Evolutionary conservation across 1,140 invertebrate genomes (phyloP), one percentile per base, ranked within the genome.

Genomic region (Zaprionus nigranus): DNA sequence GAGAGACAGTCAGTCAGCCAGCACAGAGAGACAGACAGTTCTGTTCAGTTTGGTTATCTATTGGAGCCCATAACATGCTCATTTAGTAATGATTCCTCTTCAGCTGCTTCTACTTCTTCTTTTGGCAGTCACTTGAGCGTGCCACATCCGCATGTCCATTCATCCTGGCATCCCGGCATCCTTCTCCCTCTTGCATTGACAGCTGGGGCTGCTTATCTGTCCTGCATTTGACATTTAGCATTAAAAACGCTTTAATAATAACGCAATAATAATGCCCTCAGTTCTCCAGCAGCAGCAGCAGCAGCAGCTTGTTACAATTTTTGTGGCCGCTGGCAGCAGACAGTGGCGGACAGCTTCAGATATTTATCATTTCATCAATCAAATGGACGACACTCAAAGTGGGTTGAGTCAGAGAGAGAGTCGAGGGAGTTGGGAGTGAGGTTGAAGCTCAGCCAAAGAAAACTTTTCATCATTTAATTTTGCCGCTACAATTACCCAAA

Each of bases 191-290:
- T 26, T 15, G 59, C 85, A 90, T 90, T 90, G 85, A 90, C 85
- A 90, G 85, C 86, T 85, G 85, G 79, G 79, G 77, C 86, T 90
- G 85, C 85, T 90, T 90, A 90, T 90, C 85, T 90, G 86, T 90
- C 84, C 85, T 90, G 85, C 86, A 90, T 90, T 90, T 90, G 85
- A 90, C 85, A 90, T 90, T 90, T 90, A 90, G 85, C 85, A 90
- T 90, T 90, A 90, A 90, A 90, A 90, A 90, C 85, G 85, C 78
- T 90, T 90, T 90, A 90, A 90, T 90, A 90, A 90, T 90, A 90
- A 90, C 85, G 85, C 76, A 80, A 90, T 90, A 90, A 90, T 90
- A 90, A 90, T 90, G 87, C 76, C 67, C 69, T 60, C 30, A 58
- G 59, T 40, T 67, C 51, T n/a, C 7, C n/a, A n/a, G n/a, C n/a